These are phyloP conservation scores for Portevinia maculata DNA, from an alignment of 2,888 invertebrate genomes.

Conservation along the genomic window DNA sequence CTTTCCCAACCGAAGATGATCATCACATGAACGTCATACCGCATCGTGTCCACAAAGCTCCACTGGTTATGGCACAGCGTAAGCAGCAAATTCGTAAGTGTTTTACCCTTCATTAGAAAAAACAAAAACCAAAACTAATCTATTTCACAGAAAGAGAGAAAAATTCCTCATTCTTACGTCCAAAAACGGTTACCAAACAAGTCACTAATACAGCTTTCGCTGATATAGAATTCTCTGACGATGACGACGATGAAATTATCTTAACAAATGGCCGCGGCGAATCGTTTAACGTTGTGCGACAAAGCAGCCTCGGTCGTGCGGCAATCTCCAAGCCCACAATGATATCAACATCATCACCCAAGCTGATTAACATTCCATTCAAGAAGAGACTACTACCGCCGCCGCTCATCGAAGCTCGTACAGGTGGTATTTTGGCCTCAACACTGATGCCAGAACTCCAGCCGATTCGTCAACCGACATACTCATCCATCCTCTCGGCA, in stretches of 20 bases:
- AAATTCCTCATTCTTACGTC: conserved; percentile 55
- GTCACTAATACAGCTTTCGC: conserved; percentile 75
- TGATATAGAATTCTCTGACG: conserved; percentile 80
- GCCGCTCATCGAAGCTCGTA: conserved; percentile 76
- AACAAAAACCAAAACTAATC: neutral
- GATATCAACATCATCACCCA: conserved; percentile 42
- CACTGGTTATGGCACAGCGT: conserved; percentile 66
- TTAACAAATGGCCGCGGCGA: conserved; percentile 47
- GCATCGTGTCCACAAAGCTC: conserved; percentile 50
- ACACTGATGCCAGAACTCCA: conserved; percentile 74
- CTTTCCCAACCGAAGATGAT: conserved; percentile 60
- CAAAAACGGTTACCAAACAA: conserved; percentile 75
- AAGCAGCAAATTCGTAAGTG: conserved; percentile 61
- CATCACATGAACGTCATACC: conserved; percentile 46
- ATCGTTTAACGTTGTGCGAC: conserved; percentile 26
- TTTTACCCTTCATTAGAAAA: neutral
- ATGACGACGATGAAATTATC: conserved; percentile 77
- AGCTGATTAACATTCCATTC: conserved; percentile 76
- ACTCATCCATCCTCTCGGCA: conserved; percentile 71
- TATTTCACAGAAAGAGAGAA: conserved; percentile 51
- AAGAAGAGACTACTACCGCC: conserved; percentile 76
- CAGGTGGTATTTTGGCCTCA: conserved; percentile 76
- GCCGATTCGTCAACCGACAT: conserved; percentile 54
- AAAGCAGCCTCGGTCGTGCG: conserved; percentile 20
- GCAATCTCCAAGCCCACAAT: conserved; percentile 16